Conservation (phyloP, 2,888 invertebrate genomes). For the Scaptodrosophila latifasciaeformis region DNA sequence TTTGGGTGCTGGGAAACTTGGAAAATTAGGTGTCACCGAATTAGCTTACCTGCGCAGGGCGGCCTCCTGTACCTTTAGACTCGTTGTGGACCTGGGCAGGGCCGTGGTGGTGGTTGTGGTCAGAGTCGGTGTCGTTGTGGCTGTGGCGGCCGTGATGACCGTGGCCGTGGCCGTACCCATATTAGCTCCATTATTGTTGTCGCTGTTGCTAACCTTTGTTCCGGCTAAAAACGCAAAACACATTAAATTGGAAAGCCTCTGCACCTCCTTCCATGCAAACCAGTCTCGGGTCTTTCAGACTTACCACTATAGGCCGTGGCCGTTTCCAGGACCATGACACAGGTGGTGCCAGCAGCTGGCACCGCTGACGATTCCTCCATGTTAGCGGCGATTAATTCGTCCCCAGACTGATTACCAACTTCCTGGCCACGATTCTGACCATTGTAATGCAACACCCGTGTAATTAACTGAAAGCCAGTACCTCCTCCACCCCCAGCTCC, state of each 20-base stretch:
- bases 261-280: too few species aligned
- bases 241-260: too few species aligned
- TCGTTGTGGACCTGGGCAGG: constrained; percentile 39
- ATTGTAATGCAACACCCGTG: too few species aligned
- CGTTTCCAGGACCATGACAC: constrained; percentile 44
- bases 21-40: too few species aligned
- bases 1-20: background rate
- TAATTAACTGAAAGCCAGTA: background rate
- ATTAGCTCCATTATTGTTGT: constrained; percentile 1
- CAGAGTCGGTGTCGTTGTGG: constrained; percentile 11
- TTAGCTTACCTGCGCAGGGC: constrained; percentile 46
- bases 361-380: too few species aligned
- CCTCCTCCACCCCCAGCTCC: background rate
- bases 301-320: constrained; percentile 42
- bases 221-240: too few species aligned
- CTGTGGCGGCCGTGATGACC: constrained; percentile 7
- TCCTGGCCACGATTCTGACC: too few species aligned
- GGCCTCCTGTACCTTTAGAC: constrained; percentile 49
- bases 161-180: constrained; percentile 22
- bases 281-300: too few species aligned
- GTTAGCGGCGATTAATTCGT: too few species aligned
- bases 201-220: constrained; percentile 13
- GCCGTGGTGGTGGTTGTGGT: constrained; percentile 37
- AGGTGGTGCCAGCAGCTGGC: constrained; percentile 27
- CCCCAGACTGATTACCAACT: too few species aligned